These are phyloP conservation scores for Daboia siamensis DNA, from an alignment of 2,113 vertebrate species.

Conservation along the genomic window DNA sequence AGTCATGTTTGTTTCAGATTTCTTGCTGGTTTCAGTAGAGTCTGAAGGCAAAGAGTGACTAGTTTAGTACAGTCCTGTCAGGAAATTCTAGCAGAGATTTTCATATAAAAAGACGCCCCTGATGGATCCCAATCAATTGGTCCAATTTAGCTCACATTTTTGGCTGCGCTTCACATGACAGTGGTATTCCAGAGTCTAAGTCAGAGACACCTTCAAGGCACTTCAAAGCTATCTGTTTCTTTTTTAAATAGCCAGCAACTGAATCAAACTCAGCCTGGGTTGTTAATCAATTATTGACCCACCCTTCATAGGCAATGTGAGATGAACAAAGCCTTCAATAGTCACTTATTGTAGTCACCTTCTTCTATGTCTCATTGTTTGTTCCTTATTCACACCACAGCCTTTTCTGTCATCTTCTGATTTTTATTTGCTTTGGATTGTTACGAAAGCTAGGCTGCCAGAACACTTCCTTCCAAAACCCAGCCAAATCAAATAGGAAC, in stretches of 20 bases:
- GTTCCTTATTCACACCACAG: not conserved
- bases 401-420: not conserved
- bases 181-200: not conserved
- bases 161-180: not conserved
- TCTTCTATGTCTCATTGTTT: not conserved
- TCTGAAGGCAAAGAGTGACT: not conserved
- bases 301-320: not conserved
- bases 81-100: not conserved
- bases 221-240: not conserved
- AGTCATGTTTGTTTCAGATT: not conserved
- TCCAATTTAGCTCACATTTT: no score
- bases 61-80: not conserved
- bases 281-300: not conserved
- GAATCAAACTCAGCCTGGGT: not conserved
- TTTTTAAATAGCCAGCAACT: not conserved
- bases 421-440: constrained; percentile 3
- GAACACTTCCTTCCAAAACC: not conserved
- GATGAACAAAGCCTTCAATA: not conserved
- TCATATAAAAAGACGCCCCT: not conserved
- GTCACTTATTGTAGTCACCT: not conserved
- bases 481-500: not conserved
- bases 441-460: not conserved
- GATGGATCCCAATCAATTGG: not conserved
- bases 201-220: not conserved
- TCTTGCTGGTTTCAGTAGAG: not conserved